phyloP scores from a whole-genome alignment of 2,888 invertebrate species.

The Reticulitermes lucifugus region DNA sequence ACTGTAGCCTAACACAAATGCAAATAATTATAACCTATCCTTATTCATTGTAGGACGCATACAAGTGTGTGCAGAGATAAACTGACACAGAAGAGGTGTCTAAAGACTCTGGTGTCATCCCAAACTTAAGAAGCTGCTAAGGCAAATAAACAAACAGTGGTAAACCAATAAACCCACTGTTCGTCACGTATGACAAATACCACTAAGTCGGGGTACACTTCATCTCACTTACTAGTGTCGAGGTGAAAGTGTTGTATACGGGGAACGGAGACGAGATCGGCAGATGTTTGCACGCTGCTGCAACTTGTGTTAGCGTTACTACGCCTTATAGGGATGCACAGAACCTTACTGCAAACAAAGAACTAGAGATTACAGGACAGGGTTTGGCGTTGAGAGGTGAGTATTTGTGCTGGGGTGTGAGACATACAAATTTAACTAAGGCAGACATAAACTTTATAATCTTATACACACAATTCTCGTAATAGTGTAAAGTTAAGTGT shows the following conservation, averaged over 20 bases:
- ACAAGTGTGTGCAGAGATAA: not conserved
- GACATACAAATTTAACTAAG: too few species aligned
- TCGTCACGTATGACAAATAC: conserved; percentile 32
- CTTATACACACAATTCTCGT: too few species aligned
- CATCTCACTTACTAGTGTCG: conserved; percentile 24
- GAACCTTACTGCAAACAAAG: too few species aligned
- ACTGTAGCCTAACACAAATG: not conserved
- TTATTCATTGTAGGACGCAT: not conserved
- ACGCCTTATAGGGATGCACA: not conserved
- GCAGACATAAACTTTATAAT: too few species aligned
- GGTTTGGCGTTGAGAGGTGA: too few species aligned
- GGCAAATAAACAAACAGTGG: conserved; percentile 38
- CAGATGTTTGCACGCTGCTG: conserved; percentile 21
- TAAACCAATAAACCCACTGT: conserved; percentile 31
- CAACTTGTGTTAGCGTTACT: conserved; percentile 14
- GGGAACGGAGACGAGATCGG: not conserved
- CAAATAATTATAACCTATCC: not conserved
- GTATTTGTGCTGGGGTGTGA: too few species aligned
- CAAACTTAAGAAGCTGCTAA: conserved; percentile 23
- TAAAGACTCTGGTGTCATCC: conserved; percentile 3
- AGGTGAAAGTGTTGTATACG: not conserved
- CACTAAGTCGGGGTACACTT: conserved; percentile 19
- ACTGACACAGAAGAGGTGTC: not conserved
- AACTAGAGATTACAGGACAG: too few species aligned
- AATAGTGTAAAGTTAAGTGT: too few species aligned